phyloP scores from a whole-genome alignment of 2,113 vertebrate genomes.

The Dasypus novemcinctus region DNA sequence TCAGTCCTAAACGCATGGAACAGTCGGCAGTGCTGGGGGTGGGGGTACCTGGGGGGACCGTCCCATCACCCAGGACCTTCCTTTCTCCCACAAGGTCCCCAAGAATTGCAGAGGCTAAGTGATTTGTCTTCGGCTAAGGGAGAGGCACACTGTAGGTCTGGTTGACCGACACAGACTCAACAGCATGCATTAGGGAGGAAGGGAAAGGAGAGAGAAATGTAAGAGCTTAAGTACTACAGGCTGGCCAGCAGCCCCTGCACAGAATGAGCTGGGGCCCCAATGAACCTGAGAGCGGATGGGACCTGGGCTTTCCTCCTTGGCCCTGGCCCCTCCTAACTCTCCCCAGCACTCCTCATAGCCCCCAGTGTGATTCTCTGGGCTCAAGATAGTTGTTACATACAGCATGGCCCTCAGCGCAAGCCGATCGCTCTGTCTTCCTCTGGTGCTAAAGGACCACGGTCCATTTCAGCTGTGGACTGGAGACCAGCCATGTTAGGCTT shows the following conservation, averaged over 20 bases:
- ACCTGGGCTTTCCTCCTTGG: not conserved
- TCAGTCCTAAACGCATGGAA: not conserved
- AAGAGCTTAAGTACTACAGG: not conserved
- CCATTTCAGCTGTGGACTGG: not conserved
- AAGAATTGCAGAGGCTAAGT: not conserved
- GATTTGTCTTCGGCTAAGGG: not conserved
- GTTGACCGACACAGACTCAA: not conserved
- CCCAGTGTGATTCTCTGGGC: not conserved
- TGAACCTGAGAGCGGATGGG: not conserved
- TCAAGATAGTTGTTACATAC: not conserved
- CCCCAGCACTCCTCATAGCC: not conserved
- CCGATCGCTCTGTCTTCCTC: not conserved
- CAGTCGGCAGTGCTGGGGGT: too few relatives aligned
- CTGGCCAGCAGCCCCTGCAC: not conserved
- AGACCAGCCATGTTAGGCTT: not conserved
- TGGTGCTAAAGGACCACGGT: not conserved
- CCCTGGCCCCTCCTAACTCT: not conserved
- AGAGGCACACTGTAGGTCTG: not conserved
- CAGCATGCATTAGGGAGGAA: not conserved
- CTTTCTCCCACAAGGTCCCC: not conserved
- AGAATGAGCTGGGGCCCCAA: not conserved
- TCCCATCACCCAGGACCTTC: not conserved
- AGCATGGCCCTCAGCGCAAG: fast-evolving
- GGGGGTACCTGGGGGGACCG: not conserved
- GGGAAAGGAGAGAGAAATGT: not conserved